Base-by-base conservation (phyloP, 2,888 invertebrate genomes). In the Himalopsyche kuldschensis region DNA sequence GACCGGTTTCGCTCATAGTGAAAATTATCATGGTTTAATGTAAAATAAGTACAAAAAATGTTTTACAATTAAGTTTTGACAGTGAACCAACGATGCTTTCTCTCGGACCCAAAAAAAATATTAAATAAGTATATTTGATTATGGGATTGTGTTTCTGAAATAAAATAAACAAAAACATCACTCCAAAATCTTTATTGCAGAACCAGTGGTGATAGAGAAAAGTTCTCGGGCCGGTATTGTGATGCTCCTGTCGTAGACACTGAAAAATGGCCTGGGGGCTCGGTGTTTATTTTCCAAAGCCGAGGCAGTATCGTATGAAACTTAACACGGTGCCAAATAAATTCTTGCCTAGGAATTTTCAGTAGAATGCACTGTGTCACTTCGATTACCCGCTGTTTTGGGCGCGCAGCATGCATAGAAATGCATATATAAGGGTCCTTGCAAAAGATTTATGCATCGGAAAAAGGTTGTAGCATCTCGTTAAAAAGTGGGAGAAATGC, bases 291-390 rank as follows among this genome's bases (percentile, higher is more conserved):
- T 69, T 27, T 27, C 69, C 15, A 3, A 3, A 24, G 69, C 69
- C 24, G 24, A 69, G 27, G 69, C 69, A 69, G 27, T 69, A 69
- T 69, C 30, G 30, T 30, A 69, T 69, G 69, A 69, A 69, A 69
- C 69, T 69, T 69, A 69, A 69, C 69, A 32, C 31, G 11, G 32
- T 78, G 82, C 82, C 82, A 82, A 83, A 84, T 84, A 85, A 82
- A 84, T 85, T 82, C 82, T 20, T 35, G 31, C 75, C 78, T 32
- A 79, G 46, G 85, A 81, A 85, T 82, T 85, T 85, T 82, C 85
- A 79, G 77, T 82, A 81, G 82, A 82, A 78, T 84, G 81, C 82
- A 84, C 47, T 75, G 84, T 84, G 85, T 85, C 85, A 81, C 81
- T 84, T 85, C 85, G 82, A 85, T 85, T 85, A 83, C 76, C 76